Percentiles rank a stretch among this genome's conserved stretches.
phyloP scores from a whole-genome alignment of 2,797 vertebrate genomes.

The Tapera naevia region DNA sequence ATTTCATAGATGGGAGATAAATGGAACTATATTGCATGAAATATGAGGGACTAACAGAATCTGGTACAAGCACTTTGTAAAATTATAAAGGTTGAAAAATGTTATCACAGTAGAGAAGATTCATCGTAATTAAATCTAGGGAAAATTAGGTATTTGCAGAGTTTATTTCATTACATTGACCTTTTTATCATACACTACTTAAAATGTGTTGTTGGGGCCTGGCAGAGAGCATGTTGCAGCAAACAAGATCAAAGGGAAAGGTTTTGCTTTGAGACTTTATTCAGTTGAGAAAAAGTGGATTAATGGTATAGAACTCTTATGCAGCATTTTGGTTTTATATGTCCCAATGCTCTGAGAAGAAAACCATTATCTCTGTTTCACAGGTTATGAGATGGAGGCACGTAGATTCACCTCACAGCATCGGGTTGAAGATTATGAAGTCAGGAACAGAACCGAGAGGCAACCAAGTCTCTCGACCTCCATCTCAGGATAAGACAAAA shows the following conservation, averaged over 20 bases:
- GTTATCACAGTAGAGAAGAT: slow-evolving; percentile 13
- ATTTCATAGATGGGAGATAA: slow-evolving; percentile 41
- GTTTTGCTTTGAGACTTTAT: not conserved
- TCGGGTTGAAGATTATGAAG: not conserved
- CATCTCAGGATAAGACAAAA: not conserved
- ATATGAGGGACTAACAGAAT: slow-evolving; percentile 23
- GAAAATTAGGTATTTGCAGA: slow-evolving; percentile 27
- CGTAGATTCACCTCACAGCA: not conserved
- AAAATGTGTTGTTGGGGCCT: not conserved
- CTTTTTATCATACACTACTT: not conserved
- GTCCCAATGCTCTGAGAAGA: not conserved
- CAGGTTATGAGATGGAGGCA: not conserved
- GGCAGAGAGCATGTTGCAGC: not conserved
- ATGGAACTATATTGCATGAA: slow-evolving; percentile 10
- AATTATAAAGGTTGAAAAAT: slow-evolving; percentile 48
- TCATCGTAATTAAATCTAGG: slow-evolving; percentile 31
- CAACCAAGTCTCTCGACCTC: not conserved
- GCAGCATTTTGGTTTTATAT: not conserved
- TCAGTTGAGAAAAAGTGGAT: not conserved
- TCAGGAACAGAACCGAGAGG: not conserved
- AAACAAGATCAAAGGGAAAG: not conserved
- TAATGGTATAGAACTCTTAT: not conserved
- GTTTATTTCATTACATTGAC: slow-evolving; percentile 13
- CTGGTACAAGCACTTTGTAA: slow-evolving; percentile 3
- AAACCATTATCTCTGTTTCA: not conserved